Evolutionary conservation across 1,140 invertebrate species (phyloP), one percentile per base, ranked within the genome.

Genomic region (Lepidurus couesii): DNA sequence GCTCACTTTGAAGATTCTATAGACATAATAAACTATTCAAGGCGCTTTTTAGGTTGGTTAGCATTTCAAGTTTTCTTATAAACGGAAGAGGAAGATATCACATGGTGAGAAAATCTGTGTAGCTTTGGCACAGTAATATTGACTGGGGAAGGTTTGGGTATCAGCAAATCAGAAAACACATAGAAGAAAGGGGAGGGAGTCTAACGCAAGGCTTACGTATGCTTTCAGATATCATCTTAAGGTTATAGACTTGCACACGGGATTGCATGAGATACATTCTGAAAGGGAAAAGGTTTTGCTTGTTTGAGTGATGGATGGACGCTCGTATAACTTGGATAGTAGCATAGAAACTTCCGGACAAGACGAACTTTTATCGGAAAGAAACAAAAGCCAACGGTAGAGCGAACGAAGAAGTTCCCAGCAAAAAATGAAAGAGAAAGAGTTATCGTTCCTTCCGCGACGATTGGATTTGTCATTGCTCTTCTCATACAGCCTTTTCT

Each of bases 231-330:
- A 65, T 16, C 21, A 65, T 65, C 53, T 65, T 16, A 9, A 65
- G 53, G 53, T 65, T 65, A 65, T 65, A 65, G 53, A 65, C 53
- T 65, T 65, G 53, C 13, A 65, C 53, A 21, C 53, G 16, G 53
- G 53, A 65, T 65, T 65, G 53, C 53, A 65, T 65, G 53, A 65
- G 53, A 65, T 65, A 65, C 53, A 65, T 65, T 65, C n/a, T 65
- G 53, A 65, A 65, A 65, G 53, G 53, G 53, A 65, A 65, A 65
- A 65, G 53, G 53, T 65, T 65, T 65, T 65, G 53, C 53, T 65
- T 65, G 53, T 65, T 65, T 65, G 53, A 65, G 16, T 65, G 53
- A 65, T 65, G 53, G 53, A 65, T 21, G 34, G 53, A 65, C 9
- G 53, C 53, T 65, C 53, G 53, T 16, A 65, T 13, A 65, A 65